Base-by-base conservation (phyloP, 2,797 vertebrate species). In the Tolypeutes matacus region DNA sequence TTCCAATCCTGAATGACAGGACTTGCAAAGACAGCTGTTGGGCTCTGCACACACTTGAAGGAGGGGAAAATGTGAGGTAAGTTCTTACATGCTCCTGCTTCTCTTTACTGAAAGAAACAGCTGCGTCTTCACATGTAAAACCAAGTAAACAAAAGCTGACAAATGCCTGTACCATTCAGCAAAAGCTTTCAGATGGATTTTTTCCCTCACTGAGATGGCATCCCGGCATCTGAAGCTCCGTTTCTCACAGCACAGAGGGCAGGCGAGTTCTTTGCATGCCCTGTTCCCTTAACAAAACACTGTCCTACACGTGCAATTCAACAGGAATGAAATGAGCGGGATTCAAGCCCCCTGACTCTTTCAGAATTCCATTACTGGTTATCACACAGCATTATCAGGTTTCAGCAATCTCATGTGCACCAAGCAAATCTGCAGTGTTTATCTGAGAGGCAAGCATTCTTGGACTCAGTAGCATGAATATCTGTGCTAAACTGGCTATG, bases 21-120 rank as follows among this genome's bases (percentile, higher is more conserved):
- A 96, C 97, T 98, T 97, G 93, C 96, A 96, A 97, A 97, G 97
- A 98, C 98, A 98, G 98, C 98, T 98, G 98, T 97, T 97, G 96
- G 91, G 65, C 87, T 94, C 65, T 95, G 53, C 67, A 64, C 76
- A 80, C 64, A 93, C 0, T 81, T 75, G 67, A 46, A 89, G 92
- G 64, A 76, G 34, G 95, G 91, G 60, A 39, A 92, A 92, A 95
- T 76, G 21, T 23, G 76, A 90, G 8, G 64, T 58, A 90, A 84
- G 84, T 81, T 60, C 36, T 56, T 81, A 85, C 93, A 84, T 93
- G 93, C 73, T 92, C 86, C 94, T 95, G 73, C 75, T 89, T 53
- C 76, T 96, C 83, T 85, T 94, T 82, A n/a, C 89, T 93, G 96
- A 97, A 91, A 89, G 96, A 96, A 95, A 89, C 86, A 96, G 85